These are phyloP conservation scores for Meghimatium bilineatum DNA, from an alignment of 2,888 invertebrate genomes.

Conservation along the genomic window DNA sequence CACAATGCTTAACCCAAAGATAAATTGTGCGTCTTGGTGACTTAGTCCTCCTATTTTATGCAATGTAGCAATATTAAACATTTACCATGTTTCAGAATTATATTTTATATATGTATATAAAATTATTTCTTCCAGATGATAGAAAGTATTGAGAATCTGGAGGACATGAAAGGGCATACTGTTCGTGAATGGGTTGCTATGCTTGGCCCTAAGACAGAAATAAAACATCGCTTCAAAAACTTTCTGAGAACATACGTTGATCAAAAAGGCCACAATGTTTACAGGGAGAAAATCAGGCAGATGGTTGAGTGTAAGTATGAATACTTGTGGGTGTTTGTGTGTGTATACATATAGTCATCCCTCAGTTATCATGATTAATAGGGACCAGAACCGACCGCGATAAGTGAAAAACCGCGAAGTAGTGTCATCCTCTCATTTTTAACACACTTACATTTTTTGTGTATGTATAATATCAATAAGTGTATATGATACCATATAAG, in stretches of 20 bases:
- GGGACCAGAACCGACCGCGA: too few species aligned
- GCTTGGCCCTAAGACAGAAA: slow-evolving; percentile 96
- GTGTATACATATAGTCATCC: too few species aligned
- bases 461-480: too few species aligned
- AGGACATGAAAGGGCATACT: slow-evolving; percentile 96
- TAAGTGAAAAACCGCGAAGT: too few species aligned
- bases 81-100: not conserved
- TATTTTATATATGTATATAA: not conserved
- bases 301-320: slow-evolving; percentile 87
- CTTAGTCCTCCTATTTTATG: too few species aligned
- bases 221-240: slow-evolving; percentile 92
- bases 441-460: too few species aligned
- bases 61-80: too few species aligned
- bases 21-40: too few species aligned
- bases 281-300: slow-evolving; percentile 92
- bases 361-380: too few species aligned
- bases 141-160: slow-evolving; percentile 98
- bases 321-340: not conserved
- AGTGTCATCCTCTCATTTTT: too few species aligned
- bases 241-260: slow-evolving; percentile 94
- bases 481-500: too few species aligned
- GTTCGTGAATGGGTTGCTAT: slow-evolving; percentile 97
- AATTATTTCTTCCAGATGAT: slow-evolving; percentile 78
- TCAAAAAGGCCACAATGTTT: slow-evolving; percentile 89
- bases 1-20: too few species aligned